Base-by-base conservation (phyloP, 2,888 invertebrate genomes). In the Chironomus riparius region DNA sequence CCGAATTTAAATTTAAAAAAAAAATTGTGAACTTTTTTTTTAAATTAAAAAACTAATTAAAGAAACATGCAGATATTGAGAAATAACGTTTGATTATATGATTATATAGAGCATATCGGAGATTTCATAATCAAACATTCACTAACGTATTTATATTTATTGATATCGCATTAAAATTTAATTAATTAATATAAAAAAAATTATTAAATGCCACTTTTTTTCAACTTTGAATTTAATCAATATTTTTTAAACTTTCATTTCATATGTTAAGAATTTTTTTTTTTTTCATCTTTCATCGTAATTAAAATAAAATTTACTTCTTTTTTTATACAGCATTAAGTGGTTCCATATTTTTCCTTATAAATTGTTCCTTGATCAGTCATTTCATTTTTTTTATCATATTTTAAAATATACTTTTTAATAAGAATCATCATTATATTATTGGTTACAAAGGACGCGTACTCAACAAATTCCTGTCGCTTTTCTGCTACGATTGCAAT, bases 311-410 rank as follows among this genome's bases (percentile, higher is more conserved):
- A 38, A 38, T 38, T 38, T 56, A 56, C 13, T 65, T 65, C 13
- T 22, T 65, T 65, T 65, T 22, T 24, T 56, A 38, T 38, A 38
- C 38, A 56, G 56, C 56, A 56, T 56, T 56, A 56, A 56, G 56
- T 56, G 56, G 56, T 56, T 56, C 56, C 56, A 56, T 65, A 24
- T 65, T 65, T 56, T 65, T 24, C 24, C 10, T 65, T 24, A 65
- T 62, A 62, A 62, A 62, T 22, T 65, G 65, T 65, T 65, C 65
- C 65, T 65, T 13, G 68, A 28, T 68, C 68, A 68, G 68, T 68
- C 68, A 38, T 65, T 56, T 38, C 38, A 38, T 38, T 38, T 38
- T 38, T 56, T 18, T 56, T 18, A 18, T 18, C 18, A 18, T 56
- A 10, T 38, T 10, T 18, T 18, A 56, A 18, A 56, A 18, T 18